Base-by-base conservation (phyloP, 2,888 invertebrate species). In the Gerosis bhagava region DNA sequence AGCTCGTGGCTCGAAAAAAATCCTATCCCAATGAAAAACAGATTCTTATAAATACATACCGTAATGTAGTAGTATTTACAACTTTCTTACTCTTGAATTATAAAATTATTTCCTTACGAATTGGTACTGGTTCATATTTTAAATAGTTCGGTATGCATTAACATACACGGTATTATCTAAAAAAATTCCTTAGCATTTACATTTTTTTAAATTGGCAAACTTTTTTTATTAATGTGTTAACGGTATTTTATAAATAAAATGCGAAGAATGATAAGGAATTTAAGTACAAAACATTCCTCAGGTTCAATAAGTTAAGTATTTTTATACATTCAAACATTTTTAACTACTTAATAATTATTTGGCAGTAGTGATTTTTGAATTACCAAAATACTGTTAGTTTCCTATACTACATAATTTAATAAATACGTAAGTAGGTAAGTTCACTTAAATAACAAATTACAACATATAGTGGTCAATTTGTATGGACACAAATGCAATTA, bases 361-460 rank as follows among this genome's bases (percentile, higher is more conserved):
- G 87, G 86, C 87, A 86, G 87, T 86, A 80, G 72, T 81, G 79
- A 78, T 75, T 77, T 75, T 68, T 73, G 73, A 62, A 63, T 75
- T 77, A 76, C 70, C 73, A 75, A 76, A 74, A 74, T 70, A n/a
- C n/a, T n/a, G 75, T 71, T 56, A 59, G 54, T 50, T 49, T 41
- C 59, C 63, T 76, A 70, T 70, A 63, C 80, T 83, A 83, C 70
- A 48, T 70, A 49, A 59, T 75, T 76, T 83, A 77, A 65, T 69
- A 73, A 52, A 65, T 68, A 73, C 53, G 32, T 5, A 17, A 12
- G 63, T 70, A 75, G 62, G 62, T 75, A 74, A 72, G 73, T 72
- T 63, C 65, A 66, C 67, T 73, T 70, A 70, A 65, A 63, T 73
- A 79, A 81, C 77, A 75, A 78, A 79, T 78, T 76, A 73, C 73